Evolutionary conservation across 2,797 vertebrate species (phyloP).

Genomic region (Anas bernieri): DNA sequence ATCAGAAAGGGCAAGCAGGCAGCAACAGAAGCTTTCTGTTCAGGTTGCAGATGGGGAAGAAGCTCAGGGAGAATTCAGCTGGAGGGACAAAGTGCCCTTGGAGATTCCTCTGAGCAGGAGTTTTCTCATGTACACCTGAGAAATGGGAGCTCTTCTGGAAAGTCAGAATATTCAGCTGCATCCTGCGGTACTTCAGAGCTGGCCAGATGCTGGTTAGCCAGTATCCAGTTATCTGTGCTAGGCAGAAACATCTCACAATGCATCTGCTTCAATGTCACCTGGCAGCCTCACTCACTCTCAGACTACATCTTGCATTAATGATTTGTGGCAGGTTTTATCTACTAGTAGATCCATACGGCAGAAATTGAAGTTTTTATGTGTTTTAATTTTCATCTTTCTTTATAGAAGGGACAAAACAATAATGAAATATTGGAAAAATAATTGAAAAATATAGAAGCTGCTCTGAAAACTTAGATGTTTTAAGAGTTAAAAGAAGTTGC

Average conservation of each 20-base stretch:
- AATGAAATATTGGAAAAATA: slow-evolving; percentile 4
- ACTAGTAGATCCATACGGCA: background rate
- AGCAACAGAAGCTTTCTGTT: background rate
- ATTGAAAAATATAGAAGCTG: background rate
- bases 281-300: background rate
- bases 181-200: background rate
- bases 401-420: slow-evolving; percentile 10
- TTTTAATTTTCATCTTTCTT: slow-evolving; percentile 38
- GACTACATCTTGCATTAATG: background rate
- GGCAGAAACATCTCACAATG: background rate
- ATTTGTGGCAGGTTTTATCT: slow-evolving; percentile 28
- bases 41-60: background rate
- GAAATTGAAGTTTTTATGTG: slow-evolving; percentile 13
- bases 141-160: background rate
- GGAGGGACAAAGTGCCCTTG: background rate
- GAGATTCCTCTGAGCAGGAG: background rate
- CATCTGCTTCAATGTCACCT: background rate
- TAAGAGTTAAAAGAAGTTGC: background rate
- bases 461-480: background rate
- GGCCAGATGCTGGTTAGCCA: background rate
- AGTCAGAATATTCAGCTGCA: background rate
- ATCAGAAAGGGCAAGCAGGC: background rate
- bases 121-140: background rate
- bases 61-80: background rate
- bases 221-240: background rate